Base-by-base conservation (phyloP, 2,888 invertebrate genomes). In the Macropis europaea region DNA sequence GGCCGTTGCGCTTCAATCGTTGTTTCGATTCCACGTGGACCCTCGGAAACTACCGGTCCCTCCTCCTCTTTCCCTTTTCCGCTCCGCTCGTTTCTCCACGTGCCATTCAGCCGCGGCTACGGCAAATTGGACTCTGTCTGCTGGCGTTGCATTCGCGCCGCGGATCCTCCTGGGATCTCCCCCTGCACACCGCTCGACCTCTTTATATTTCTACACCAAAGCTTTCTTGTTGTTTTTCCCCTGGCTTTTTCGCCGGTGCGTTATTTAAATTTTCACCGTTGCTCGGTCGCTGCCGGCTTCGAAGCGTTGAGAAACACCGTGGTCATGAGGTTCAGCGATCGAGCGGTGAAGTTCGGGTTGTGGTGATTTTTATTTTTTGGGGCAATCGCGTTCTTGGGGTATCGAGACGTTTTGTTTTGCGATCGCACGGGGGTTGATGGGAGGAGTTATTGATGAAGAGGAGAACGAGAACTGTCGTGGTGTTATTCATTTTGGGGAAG, bases 101-200 rank as follows among this genome's bases (percentile, higher is more conserved):
- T 22, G 66, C 50, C 45, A 34, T 54, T 48, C 61, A 36, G 30
- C 52, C 47, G 38, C 56, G 38, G 52, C 36, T 24, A 66, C 43
- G 30, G 66, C 66, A 67, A 67, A 67, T 67, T 67, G 67, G 40
- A 67, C 64, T 34, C 57, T 34, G 64, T 57, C 57, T 57, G 53
- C 47, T 24, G 28, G 67, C 61, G 64, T 61, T 34, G 59, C 48
- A 43, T 42, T 43, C 59, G 42, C 57, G 53, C 43, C 19, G 7
- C 11, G 28, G 32, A 48, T 24, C 56, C 64, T 28, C 64, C 11
- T 11, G 64, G 57, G 57, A 64, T 32, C 26, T 26, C 32, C 13
- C 28, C 24, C 30, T 30, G 32, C 7, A 17, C 15, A 15, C 9
- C n/a, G 28, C 24, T 36, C n/a, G 28, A n/a, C 13, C 40, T 50